Evolutionary conservation across 1,140 invertebrate species (phyloP).

Genomic region (Drosophila kurseongensis): DNA sequence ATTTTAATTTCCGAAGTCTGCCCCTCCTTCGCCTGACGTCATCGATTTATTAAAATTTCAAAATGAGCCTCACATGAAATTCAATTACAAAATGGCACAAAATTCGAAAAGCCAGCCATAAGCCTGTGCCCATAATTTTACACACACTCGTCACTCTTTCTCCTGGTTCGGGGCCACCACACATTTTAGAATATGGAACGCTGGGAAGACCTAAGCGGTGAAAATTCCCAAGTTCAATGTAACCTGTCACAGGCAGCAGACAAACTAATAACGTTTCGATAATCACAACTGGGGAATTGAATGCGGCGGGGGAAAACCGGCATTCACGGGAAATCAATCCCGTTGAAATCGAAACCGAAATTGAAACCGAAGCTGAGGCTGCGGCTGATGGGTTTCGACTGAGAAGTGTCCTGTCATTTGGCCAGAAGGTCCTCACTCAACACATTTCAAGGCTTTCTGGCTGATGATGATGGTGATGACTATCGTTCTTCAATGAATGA

Average conservation of each 20-base stretch:
- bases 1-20: slow-evolving; percentile 36
- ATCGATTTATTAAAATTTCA: slow-evolving; percentile 31
- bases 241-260: slow-evolving; percentile 62
- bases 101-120: slow-evolving; percentile 5
- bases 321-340: slow-evolving; percentile 63
- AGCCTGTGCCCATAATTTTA: slow-evolving; percentile 9
- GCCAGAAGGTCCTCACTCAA: slow-evolving; percentile 14
- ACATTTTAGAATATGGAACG: slow-evolving; percentile 23
- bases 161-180: slow-evolving; percentile 1
- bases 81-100: slow-evolving; percentile 59
- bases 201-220: slow-evolving; percentile 16
- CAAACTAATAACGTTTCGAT: slow-evolving; percentile 69
- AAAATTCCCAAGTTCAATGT: slow-evolving; percentile 49
- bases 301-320: slow-evolving; percentile 17
- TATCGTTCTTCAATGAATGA: slow-evolving; percentile 37
- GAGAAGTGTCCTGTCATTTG: slow-evolving; percentile 36
- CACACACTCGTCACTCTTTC: slow-evolving; percentile 18
- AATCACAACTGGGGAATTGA: slow-evolving; percentile 35
- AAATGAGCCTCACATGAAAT: slow-evolving; percentile 38
- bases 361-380: slow-evolving; percentile 45
- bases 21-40: no score
- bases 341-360: slow-evolving; percentile 61
- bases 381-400: slow-evolving; percentile 48
- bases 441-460: slow-evolving; percentile 14
- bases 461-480: slow-evolving; percentile 54